A percentile compares a stretch with the other conserved stretches of the same genome.
Evolutionary conservation across 1,140 invertebrate species (phyloP).

Genomic region (Nixonia krombeini): DNA sequence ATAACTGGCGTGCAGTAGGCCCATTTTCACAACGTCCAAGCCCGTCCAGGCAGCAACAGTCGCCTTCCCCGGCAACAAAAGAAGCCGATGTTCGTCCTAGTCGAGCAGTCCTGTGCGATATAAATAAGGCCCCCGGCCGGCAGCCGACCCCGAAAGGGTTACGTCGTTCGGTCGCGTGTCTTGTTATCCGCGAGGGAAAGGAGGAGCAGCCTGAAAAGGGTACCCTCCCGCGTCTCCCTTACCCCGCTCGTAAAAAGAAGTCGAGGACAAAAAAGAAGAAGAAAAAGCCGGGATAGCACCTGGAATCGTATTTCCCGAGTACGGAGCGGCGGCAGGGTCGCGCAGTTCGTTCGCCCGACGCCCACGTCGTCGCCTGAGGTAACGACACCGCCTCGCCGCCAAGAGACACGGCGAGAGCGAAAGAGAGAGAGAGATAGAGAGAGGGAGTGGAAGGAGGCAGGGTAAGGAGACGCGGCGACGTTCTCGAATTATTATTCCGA

Average conservation of each 20-base stretch:
- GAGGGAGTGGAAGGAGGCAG: too few relatives aligned
- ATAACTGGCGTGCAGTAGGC: too few relatives aligned
- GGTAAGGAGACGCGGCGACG: slow-evolving; percentile 29
- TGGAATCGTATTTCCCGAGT: slow-evolving; percentile 47
- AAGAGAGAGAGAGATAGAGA: too few relatives aligned
- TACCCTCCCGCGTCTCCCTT: too few relatives aligned
- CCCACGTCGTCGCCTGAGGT: slow-evolving; percentile 43
- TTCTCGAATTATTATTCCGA: slow-evolving; percentile 54
- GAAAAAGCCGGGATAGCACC: slow-evolving; percentile 22
- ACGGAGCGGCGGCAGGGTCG: slow-evolving; percentile 16
- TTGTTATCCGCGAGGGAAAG: background rate
- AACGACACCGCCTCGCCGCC: slow-evolving; percentile 40
- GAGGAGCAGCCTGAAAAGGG: background rate
- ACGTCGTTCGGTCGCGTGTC: background rate
- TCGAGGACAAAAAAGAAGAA: slow-evolving; percentile 10
- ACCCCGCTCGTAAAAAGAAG: background rate
- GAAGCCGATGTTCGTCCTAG: too few relatives aligned
- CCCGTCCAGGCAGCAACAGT: too few relatives aligned
- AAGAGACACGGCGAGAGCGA: slow-evolving; percentile 13
- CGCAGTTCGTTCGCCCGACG: slow-evolving; percentile 47
- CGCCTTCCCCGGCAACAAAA: too few relatives aligned
- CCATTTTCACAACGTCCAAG: too few relatives aligned
- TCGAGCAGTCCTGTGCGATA: too few relatives aligned
- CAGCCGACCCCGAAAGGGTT: background rate
- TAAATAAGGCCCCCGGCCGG: too few relatives aligned